Evolutionary conservation across 30 jellyfish, hydroid and myxozoan genomes (phyloP), one percentile per base, ranked within the genome.

Genomic region (Nemopilema nomurai): DNA sequence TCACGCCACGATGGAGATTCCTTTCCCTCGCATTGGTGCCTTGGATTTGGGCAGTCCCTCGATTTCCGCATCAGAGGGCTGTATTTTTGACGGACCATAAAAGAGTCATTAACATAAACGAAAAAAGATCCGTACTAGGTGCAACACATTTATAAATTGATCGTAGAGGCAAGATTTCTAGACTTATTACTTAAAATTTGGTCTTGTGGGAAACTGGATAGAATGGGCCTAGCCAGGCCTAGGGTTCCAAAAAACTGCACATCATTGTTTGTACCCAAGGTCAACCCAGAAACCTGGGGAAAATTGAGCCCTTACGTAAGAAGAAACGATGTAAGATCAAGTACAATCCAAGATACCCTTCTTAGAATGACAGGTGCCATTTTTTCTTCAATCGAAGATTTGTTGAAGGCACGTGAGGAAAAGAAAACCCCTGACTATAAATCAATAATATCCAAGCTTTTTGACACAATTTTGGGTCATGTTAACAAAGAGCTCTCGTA

Each of bases 281-380:
- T 67, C 74, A 80, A 80, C 70, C 90, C 83, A 27, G 90, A 80
- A 80, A 80, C 66, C n/a, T 80, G 90, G 90, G 70, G 31, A n/a
- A 80, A 67, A 28, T 49, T 80, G 32, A 31, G 81, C 27, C 19
- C 90, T 16, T 0, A 64, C 66, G 82, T 0, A 18, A 80, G 74
- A 33, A 30, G 62, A 49, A 57, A 67, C 51, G 90, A 80, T 41
- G 57, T 41, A 41, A 41, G 57, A 41, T 41, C 57, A 41, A 41
- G 57, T 41, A 41, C 57, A 41, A 41, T 41, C 57, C 80, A 70
- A 57, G 80, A 70, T 24, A 70, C 80, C 41, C 64, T 70, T 25
- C 80, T 70, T 28, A 22, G 80, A 13, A 1, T 70, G 41, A 70
- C 80, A 16, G 50, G 80, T 24, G 21, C 80, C 64, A 25, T 70